Base-by-base conservation (phyloP, 2,888 invertebrate species). In the Meteorus colon region DNA sequence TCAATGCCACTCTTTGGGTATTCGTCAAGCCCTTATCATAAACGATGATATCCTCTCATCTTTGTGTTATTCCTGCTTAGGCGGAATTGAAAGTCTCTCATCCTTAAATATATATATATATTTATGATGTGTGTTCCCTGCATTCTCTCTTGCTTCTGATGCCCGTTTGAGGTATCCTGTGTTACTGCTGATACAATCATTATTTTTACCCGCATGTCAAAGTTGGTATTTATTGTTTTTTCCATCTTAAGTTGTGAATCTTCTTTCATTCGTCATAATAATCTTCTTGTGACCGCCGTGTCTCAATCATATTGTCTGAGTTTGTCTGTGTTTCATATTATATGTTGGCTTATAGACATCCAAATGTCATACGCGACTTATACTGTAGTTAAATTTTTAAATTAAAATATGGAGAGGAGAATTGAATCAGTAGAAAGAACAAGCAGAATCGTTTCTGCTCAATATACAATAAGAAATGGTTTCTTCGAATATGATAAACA, bases 11-110 rank as follows among this genome's bases (percentile, higher is more conserved):
- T 77, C 74, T 74, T 70, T 41, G 60, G 70, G n/a, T 70, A 63
- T 76, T 66, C 67, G 74, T 72, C 75, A 62, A 34, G 78, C 77
- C 78, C 79, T 80, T 79, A 80, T 79, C 82, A 79, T 77, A 80
- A 85, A 84, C 83, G 85, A 83, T 74, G 80, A 82, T 84, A 84
- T 84, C 84, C 84, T 83, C 85, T 86, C 86, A 85, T 87, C 86
- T 87, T 88, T 86, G 83, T 85, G 82, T 85, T 85, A 84, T 82
- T 84, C 83, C 82, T 85, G 81, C 83, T 85, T 82, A 81, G 81
- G 79, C 82, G 79, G 81, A 86, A 86, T 84, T 84, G 85, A 86
- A 85, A 87, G 84, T 85, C 83, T 83, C 81, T 79, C 59, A 81
- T 81, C 81, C 75, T 78, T 74, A 27, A 63, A 60, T 69, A 74